Percentiles rank a stretch among this genome's conserved stretches.
Evolutionary conservation across 2,888 invertebrate genomes (phyloP).

Genomic region (Orthonychiurus folsomi): DNA sequence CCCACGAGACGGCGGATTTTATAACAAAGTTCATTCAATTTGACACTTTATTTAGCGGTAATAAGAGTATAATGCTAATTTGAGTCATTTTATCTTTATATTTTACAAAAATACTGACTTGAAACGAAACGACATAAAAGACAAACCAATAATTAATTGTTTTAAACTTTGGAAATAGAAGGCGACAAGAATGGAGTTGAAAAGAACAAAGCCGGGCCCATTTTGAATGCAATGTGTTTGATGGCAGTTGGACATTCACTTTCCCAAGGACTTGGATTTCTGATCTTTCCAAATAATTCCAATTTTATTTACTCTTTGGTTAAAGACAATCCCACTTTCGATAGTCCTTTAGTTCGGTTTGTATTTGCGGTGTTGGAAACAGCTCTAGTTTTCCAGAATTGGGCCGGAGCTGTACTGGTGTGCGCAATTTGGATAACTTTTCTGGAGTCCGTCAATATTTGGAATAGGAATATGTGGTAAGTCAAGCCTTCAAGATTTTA

Average conservation of each 20-base stretch:
- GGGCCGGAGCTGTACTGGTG: background rate
- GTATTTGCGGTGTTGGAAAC: background rate
- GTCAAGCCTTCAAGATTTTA: background rate
- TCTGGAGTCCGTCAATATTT: background rate
- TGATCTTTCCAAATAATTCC: background rate
- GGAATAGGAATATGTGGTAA: slow-evolving; percentile 1
- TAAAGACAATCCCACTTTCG: background rate
- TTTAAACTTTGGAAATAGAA: background rate
- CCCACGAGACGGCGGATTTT: no score
- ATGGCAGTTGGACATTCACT: background rate
- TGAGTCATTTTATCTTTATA: no score
- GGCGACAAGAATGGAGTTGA: background rate
- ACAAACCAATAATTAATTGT: no score
- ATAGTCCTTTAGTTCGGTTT: background rate
- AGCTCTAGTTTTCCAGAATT: background rate
- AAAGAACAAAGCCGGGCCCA: background rate
- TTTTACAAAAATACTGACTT: no score
- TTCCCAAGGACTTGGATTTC: background rate
- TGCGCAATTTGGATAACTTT: background rate
- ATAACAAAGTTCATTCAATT: no score
- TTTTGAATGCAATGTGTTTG: background rate
- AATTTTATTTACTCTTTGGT: slow-evolving; percentile 4
- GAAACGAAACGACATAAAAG: no score
- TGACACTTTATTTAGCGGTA: no score
- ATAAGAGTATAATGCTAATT: no score